Conservation (phyloP, 2,797 vertebrate genomes). For the Peromyscus nudipes region DNA sequence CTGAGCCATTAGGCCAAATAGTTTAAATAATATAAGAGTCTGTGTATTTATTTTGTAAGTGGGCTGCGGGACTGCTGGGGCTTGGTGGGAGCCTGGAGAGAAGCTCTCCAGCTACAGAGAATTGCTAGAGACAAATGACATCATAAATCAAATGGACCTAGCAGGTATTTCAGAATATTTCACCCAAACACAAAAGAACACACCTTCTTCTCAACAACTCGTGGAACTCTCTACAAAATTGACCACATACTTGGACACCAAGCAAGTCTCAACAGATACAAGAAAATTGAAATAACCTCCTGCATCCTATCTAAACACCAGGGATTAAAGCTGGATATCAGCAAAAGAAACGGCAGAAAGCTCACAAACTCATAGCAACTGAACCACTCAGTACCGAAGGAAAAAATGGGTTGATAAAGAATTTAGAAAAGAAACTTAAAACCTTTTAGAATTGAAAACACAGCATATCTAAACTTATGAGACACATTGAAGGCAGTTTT, state of each 20-base stretch:
- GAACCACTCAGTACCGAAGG: background rate
- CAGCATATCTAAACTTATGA: background rate
- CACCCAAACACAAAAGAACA: background rate
- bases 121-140: background rate
- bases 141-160: background rate
- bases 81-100: no score
- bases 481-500: background rate
- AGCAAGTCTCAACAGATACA: background rate
- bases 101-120: no score
- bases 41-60: no score
- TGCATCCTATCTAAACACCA: background rate
- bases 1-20: no score
- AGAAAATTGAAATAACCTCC: background rate
- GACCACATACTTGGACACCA: background rate
- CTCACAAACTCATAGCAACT: background rate
- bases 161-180: background rate
- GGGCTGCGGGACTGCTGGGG: no score
- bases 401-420: background rate
- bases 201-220: background rate
- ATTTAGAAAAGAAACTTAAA: background rate
- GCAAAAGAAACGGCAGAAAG: background rate
- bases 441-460: background rate
- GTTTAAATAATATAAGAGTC: no score
- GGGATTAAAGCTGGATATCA: no score
- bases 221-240: background rate